These are phyloP conservation scores for Pipistrellus kuhlii DNA, from an alignment of 2,797 vertebrate species.

Conservation along the genomic window DNA sequence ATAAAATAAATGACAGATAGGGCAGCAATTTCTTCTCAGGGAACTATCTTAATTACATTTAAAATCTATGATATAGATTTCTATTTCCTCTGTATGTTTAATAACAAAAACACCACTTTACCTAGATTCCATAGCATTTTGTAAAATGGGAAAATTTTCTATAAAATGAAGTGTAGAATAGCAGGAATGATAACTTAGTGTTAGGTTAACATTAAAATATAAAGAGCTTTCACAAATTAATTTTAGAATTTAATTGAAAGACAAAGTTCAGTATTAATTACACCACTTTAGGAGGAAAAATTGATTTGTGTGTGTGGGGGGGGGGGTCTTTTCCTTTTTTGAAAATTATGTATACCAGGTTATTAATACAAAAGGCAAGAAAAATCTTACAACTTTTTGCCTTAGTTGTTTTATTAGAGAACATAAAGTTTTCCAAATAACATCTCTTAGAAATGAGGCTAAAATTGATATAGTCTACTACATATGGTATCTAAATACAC, in stretches of 20 bases:
- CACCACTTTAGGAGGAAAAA: neutral
- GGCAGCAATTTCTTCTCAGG: neutral
- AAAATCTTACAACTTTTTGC: neutral
- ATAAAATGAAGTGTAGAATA: neutral
- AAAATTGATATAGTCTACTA: neutral
- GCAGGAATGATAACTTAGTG: neutral
- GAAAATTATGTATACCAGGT: neutral
- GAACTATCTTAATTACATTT: slow-evolving; percentile 12
- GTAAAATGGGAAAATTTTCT: neutral
- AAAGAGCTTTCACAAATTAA: neutral
- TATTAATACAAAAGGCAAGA: neutral
- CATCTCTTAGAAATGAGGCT: neutral
- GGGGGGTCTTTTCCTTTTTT: neutral
- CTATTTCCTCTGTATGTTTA: neutral
- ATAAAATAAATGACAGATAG: neutral
- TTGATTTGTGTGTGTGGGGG: neutral
- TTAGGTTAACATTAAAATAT: slow-evolving; percentile 3
- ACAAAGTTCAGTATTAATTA: neutral
- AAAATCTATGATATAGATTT: neutral
- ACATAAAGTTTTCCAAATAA: neutral
- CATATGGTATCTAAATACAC: neutral
- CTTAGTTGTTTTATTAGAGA: neutral
- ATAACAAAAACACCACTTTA: neutral
- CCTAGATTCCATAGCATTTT: neutral
- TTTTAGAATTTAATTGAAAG: neutral